phyloP scores from a whole-genome alignment of 2,888 invertebrate genomes.

The Melitaea athalia region DNA sequence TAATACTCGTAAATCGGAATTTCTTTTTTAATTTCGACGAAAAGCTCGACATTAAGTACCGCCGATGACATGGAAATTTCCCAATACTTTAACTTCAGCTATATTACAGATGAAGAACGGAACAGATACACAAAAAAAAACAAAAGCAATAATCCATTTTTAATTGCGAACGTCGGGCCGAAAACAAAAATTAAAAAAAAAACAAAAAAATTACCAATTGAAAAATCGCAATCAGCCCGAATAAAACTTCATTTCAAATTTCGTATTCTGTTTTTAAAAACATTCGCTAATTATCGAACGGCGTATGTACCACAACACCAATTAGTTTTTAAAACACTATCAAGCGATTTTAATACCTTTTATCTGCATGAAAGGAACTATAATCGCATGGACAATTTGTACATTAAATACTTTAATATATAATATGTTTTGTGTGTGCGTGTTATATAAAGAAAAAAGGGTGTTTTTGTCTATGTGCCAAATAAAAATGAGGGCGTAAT shows the following conservation, averaged over 20 bases:
- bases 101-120: conserved; percentile 4
- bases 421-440: conserved; percentile 53
- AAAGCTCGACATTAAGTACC: not conserved
- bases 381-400: conserved; percentile 45
- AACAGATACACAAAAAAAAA: conserved; percentile 25
- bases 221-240: conserved; percentile 64
- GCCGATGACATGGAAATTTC: conserved; percentile 4
- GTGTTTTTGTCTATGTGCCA: conserved; percentile 81
- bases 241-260: conserved; percentile 78
- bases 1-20: not conserved
- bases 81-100: conserved; percentile 2
- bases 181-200: conserved; percentile 46
- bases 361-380: conserved; percentile 39
- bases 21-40: not conserved
- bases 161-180: conserved; percentile 45
- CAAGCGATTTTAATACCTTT: conserved; percentile 43
- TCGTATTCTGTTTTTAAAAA: conserved; percentile 73
- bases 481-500: conserved; percentile 82
- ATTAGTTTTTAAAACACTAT: conserved; percentile 40
- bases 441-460: conserved; percentile 74
- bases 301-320: conserved; percentile 44
- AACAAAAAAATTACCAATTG: conserved; percentile 59
- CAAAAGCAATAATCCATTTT: conserved; percentile 47
- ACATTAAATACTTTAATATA: conserved; percentile 48
- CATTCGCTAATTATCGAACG: conserved; percentile 77